Conservation (phyloP, 2,888 invertebrate genomes). For the Opisthograptis luteolata region DNA sequence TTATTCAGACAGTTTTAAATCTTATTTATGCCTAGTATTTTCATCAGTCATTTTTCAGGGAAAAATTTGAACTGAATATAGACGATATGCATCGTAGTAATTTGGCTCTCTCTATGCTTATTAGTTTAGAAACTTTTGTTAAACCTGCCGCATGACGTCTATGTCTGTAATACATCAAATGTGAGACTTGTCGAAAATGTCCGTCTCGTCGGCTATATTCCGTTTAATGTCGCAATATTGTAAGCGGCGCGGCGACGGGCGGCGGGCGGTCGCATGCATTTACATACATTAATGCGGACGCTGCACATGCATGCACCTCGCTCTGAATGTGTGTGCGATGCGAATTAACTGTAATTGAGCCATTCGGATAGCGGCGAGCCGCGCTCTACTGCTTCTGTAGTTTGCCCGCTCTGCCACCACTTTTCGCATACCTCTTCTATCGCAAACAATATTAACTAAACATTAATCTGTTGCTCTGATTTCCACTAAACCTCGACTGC, state of each 20-base stretch:
- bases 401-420: constrained; percentile 56
- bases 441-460: constrained; percentile 44
- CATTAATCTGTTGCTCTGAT: constrained; percentile 33
- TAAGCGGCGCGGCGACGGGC: constrained; percentile 70
- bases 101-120: constrained; percentile 47
- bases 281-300: constrained; percentile 82
- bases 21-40: too few species aligned
- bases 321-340: constrained; percentile 79
- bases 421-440: constrained; percentile 37
- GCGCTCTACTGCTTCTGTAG: constrained; percentile 67
- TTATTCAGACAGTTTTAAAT: too few species aligned
- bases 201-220: constrained; percentile 80
- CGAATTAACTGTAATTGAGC: constrained; percentile 84
- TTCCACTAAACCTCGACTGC: constrained; percentile 15
- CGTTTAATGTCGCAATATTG: constrained; percentile 83
- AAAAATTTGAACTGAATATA: too few species aligned
- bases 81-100: too few species aligned
- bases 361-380: constrained; percentile 75
- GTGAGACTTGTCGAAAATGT: constrained; percentile 77
- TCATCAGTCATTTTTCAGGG: too few species aligned
- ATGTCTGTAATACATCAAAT: constrained; percentile 64
- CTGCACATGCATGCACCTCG: constrained; percentile 76
- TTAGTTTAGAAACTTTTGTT: constrained; percentile 54
- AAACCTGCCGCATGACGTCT: constrained; percentile 65
- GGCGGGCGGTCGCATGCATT: constrained; percentile 81